Base-by-base conservation (phyloP, 1,140 invertebrate genomes). In the Cydia strobilella region DNA sequence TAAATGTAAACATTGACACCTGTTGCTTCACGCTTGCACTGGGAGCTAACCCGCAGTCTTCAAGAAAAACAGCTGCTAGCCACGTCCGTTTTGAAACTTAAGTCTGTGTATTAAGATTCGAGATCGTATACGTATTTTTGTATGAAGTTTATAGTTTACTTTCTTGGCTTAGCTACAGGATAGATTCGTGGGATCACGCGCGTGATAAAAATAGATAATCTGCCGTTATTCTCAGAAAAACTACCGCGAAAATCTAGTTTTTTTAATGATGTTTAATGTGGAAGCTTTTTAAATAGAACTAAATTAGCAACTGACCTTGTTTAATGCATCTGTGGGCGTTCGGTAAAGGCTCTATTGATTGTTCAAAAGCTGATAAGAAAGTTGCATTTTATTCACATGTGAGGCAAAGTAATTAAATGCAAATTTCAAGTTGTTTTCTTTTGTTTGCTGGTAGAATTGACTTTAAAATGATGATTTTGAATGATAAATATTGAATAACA, bases 1-100 rank as follows among this genome's bases (percentile, higher is more conserved):
- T 27, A 65, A 65, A 63, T 3, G 74, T 78, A 82, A 84, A 85
- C 81, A 82, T 82, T 81, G 72, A 80, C 82, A 81, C 78, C 80
- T 80, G 72, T 71, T 73, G 54, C 76, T n/a, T n/a, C n/a, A n/a
- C n/a, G n/a, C n/a, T 77, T 51, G 73, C 80, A 77, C 74, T 75
- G 73, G 76, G 81, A 82, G 77, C 72, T 77, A 77, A 74, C 72
- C 63, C 54, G 78, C 15, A 51, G 15, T 51, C 1, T 5, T 7
- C 6, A 35, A n/a, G 48, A n/a, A n/a, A 51, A 51, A 15, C 48
- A 10, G 12, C 10, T 2, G n/a, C 45, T 15, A 48, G 1, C 13
- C 48, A 51, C 15, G 48, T 51, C 2, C 0, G 6, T 51, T 51
- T 51, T 42, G 48, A 6, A n/a, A 18, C 48, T 51, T 51, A 18